These are phyloP conservation scores for Drosophila sp. DNA, from an alignment of 1,140 invertebrate genomes.

Conservation along the genomic window DNA sequence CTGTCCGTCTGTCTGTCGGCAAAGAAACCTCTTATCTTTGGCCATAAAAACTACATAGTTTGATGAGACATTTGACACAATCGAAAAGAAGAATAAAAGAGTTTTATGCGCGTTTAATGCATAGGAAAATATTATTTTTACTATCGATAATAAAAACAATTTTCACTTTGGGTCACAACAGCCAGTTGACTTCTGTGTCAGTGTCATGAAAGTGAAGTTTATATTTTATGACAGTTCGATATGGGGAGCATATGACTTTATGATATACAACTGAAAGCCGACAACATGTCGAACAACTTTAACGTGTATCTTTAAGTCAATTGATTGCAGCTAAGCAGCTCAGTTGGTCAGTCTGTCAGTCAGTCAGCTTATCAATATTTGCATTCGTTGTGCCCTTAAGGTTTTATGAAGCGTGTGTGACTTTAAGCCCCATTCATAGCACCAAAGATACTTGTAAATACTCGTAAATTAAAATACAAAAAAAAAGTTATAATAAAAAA, in stretches of 20 bases:
- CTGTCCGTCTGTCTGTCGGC: not conserved
- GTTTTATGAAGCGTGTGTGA: constrained; percentile 19
- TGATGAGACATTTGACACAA: constrained; percentile 44
- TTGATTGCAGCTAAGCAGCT: not conserved
- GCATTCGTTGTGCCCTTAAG: constrained; percentile 26
- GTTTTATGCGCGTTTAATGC: constrained; percentile 25
- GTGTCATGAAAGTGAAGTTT: constrained; percentile 21
- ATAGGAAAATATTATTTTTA: constrained; percentile 27
- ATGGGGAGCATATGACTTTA: constrained; percentile 7
- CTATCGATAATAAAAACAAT: constrained; percentile 59
- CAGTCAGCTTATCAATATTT: constrained; percentile 29
- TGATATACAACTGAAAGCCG: constrained; percentile 11
- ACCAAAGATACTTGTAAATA: constrained; percentile 18
- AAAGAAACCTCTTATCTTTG: constrained; percentile 40
- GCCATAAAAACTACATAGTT: constrained; percentile 39
- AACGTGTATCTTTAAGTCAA: not conserved
- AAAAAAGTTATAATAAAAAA: constrained; percentile 19
- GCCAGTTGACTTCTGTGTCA: constrained; percentile 46
- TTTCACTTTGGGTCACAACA: constrained; percentile 47
- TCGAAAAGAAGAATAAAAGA: constrained; percentile 2
- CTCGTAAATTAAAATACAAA: constrained; percentile 8
- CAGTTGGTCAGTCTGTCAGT: not conserved
- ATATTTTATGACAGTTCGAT: constrained; percentile 18
- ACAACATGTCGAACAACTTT: constrained; percentile 9
- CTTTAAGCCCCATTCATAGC: constrained; percentile 10